Percentiles rank a stretch among this genome's conserved stretches.
Conservation (phyloP, 2,888 invertebrate species). For the Dyspetes luteomarginatus region DNA sequence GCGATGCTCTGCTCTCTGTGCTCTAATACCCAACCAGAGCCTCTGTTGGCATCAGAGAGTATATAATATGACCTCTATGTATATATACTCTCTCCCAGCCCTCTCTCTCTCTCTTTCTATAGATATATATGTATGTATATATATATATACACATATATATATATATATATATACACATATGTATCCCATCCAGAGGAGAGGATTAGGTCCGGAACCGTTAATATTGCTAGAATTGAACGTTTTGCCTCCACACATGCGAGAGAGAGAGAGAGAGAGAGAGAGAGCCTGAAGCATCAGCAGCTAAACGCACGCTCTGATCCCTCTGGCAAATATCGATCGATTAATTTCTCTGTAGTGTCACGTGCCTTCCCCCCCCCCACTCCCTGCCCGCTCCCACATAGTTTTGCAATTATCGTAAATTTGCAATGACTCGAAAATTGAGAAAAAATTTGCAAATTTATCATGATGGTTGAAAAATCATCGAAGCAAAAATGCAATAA, state of each 20-base stretch:
- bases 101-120: no score
- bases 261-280: constrained; percentile 4
- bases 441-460: background rate
- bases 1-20: no score
- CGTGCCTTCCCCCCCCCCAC: background rate
- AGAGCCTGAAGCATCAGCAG: constrained; percentile 25
- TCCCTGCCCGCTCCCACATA: background rate
- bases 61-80: constrained; percentile 16
- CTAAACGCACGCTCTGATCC: constrained; percentile 39
- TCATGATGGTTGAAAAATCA: no score
- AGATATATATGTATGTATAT: background rate
- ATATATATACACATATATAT: background rate
- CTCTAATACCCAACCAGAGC: background rate
- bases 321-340: constrained; percentile 55
- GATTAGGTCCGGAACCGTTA: constrained; percentile 59
- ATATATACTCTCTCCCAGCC: no score
- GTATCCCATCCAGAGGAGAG: constrained; percentile 38
- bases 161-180: background rate
- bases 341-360: constrained; percentile 36
- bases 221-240: constrained; percentile 51
- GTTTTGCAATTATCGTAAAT: constrained; percentile 38
- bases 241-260: background rate
- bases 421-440: background rate
- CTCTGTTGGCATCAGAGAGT: background rate
- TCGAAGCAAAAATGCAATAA: no score